Evolutionary conservation across 2,113 vertebrate species (phyloP).

Genomic region (Tenrec ecaudatus): DNA sequence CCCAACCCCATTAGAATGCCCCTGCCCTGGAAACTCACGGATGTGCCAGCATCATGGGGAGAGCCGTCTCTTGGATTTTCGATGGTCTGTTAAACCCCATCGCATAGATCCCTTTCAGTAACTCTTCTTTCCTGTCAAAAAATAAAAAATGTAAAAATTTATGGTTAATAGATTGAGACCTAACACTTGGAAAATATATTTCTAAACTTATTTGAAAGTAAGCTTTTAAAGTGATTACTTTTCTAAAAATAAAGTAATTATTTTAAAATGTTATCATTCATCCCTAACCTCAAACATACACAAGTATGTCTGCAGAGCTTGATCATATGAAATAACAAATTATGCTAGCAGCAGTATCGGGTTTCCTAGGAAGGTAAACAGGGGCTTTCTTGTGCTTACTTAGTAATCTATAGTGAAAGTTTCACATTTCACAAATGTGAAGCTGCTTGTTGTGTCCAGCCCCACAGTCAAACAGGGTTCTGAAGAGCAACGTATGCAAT

Average conservation of each 20-base stretch:
- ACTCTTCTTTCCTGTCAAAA: conserved; percentile 84
- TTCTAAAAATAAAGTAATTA: neutral
- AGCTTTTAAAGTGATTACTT: neutral
- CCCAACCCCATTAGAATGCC: neutral
- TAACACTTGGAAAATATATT: neutral
- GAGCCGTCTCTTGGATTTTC: conserved; percentile 88
- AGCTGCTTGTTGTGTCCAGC: too few relatives aligned
- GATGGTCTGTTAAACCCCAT: conserved; percentile 90
- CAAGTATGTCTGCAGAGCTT: neutral
- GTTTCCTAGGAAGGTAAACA: neutral
- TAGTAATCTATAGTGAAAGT: neutral
- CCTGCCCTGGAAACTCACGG: conserved; percentile 86
- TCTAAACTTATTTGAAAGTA: conserved; percentile 50
- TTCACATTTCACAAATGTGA: neutral
- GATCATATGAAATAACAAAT: neutral
- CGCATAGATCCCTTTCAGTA: conserved; percentile 85
- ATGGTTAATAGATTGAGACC: conserved; percentile 35
- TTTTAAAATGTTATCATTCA: conserved; percentile 19
- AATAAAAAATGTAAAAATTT: neutral
- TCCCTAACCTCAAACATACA: neutral
- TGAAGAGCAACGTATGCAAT: too few relatives aligned
- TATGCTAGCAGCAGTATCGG: neutral
- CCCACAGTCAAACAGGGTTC: too few relatives aligned
- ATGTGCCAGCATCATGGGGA: conserved; percentile 88
- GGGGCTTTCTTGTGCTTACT: neutral